Base-by-base conservation (phyloP, 2,797 vertebrate species). In the Tenualosa thibaudeaui region DNA sequence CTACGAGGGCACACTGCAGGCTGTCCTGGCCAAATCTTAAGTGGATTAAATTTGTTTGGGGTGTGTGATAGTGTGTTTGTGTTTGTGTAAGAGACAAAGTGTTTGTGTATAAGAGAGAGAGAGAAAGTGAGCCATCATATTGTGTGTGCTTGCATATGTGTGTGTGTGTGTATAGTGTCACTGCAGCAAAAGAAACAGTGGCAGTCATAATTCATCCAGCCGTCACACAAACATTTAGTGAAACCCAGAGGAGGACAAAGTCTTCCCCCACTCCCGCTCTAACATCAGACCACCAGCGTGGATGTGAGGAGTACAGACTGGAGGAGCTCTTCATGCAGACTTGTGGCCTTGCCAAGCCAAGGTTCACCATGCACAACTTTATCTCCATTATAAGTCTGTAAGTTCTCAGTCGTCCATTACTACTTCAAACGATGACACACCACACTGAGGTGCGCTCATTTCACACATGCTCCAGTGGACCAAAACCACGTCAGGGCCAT, bases 41-140 rank as follows among this genome's bases (percentile, higher is more conserved):
- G 40, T 46, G 71, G 71, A 78, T 78, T 78, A 78, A 22, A 78
- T 78, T 46, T 40, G 31, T 71, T 71, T 71, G 62, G 62, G n/a
- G n/a, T 65, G 62, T 65, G 62, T 65, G 24, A 24, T 9, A 2
- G 65, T 71, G 65, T 78, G 71, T 43, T 17, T 71, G 65, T 78
- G 71, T 43, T 17, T 37, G 68, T 65, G 2, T 68, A 24, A 15
- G 26, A 37, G 62, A n/a, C 56, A n/a, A 60, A 60, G 54, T 56
- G 49, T 60, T 86, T 89, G 50, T 82, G 46, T 62, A 49, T 53
- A 26, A 19, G 12, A 37, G n/a, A 71, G 17, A 56, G 19, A 56
- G 54, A 56, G 19, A 56, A 19, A 56, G 54, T 13, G 53, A 54
- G 53, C 53, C 12, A 54, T 54, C 12, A 3, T 13, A 31, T 8